Conservation (phyloP, 2,797 vertebrate species). For the Agapornis canus region DNA sequence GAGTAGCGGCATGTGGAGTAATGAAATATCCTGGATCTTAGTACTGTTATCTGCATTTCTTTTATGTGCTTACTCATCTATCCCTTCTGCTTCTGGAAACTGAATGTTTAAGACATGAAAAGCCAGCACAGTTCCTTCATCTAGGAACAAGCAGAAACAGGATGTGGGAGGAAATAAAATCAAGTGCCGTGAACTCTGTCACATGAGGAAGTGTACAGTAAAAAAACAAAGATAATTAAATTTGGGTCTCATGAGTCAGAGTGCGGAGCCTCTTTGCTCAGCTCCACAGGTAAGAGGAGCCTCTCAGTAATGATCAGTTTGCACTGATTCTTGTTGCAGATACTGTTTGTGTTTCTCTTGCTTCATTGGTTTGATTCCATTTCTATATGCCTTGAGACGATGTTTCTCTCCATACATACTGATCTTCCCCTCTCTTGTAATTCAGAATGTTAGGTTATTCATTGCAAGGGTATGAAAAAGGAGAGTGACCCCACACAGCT, state of each 20-base stretch:
- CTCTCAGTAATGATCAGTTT: background rate
- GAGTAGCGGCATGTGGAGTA: fast-evolving
- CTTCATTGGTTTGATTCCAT: background rate
- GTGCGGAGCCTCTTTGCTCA: background rate
- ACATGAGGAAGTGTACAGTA: background rate
- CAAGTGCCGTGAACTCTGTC: background rate
- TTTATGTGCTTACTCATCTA: background rate
- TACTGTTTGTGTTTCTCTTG: background rate
- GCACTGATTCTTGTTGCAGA: background rate
- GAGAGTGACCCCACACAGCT: background rate
- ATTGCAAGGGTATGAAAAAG: background rate
- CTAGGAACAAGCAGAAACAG: background rate
- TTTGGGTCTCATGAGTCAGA: background rate
- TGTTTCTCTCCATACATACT: background rate
- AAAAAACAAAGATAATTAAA: background rate
- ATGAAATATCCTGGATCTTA: background rate
- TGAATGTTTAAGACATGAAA: background rate
- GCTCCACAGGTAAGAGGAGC: background rate
- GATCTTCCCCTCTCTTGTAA: background rate
- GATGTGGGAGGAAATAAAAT: background rate
- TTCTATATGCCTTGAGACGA: background rate
- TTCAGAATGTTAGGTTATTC: background rate
- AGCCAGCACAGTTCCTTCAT: fast-evolving
- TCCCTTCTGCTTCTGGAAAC: background rate
- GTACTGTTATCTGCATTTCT: background rate